Conservation (phyloP, 2,113 vertebrate species). For the Lophotis ruficrista region DNA sequence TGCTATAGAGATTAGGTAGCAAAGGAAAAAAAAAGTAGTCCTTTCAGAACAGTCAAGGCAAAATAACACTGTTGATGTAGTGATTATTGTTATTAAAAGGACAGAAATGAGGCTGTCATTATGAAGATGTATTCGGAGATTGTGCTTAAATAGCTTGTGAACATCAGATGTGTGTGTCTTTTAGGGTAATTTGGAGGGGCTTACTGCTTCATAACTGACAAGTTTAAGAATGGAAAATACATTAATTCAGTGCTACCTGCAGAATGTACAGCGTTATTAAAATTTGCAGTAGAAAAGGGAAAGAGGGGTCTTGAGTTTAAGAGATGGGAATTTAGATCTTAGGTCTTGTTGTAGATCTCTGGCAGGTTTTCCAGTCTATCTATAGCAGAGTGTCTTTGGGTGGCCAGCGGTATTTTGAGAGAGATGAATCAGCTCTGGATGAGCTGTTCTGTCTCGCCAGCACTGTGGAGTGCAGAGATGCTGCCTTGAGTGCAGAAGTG, state of each 20-base stretch:
- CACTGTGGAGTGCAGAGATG: neutral
- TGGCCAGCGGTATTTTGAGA: neutral
- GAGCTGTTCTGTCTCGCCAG: neutral
- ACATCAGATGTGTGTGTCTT: conserved; percentile 11
- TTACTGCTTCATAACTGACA: conserved; percentile 44
- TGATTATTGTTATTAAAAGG: conserved; percentile 66
- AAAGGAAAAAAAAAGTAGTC: neutral
- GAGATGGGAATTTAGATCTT: neutral
- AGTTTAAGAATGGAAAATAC: neutral
- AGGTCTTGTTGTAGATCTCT: neutral
- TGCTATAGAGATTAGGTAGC: neutral
- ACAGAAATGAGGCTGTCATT: conserved; percentile 63
- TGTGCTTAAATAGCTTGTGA: conserved; percentile 53
- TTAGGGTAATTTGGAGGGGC: conserved; percentile 45
- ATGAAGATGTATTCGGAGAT: conserved; percentile 52
- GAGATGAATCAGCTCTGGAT: neutral
- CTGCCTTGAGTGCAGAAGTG: neutral
- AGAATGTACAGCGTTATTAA: conserved; percentile 20
- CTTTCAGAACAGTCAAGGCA: conserved; percentile 55
- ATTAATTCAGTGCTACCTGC: conserved; percentile 43
- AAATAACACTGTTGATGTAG: conserved; percentile 57
- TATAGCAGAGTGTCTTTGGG: neutral
- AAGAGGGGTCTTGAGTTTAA: neutral
- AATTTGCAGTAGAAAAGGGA: neutral
- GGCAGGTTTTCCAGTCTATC: neutral